Percentiles rank a stretch among this genome's conserved stretches.
Conservation (phyloP, 2,888 invertebrate species). For the Siphlonurus alternatus region DNA sequence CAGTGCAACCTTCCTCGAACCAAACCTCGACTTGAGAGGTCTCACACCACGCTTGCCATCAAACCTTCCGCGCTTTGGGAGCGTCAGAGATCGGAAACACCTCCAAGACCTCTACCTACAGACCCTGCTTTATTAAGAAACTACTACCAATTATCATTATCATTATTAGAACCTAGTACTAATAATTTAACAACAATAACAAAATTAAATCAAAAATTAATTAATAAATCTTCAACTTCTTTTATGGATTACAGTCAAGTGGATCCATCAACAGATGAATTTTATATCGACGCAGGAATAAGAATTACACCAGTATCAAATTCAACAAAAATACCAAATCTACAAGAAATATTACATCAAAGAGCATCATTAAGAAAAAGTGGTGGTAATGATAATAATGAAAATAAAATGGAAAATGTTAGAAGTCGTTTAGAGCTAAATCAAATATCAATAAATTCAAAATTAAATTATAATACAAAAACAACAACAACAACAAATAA, state of each 20-base stretch:
- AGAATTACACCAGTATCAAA: slow-evolving; percentile 13
- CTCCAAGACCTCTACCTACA: not conserved
- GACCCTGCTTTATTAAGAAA: not conserved
- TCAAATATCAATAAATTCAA: not conserved
- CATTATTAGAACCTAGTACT: not conserved
- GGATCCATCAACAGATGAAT: slow-evolving; percentile 18
- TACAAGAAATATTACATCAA: not conserved
- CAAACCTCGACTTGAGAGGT: not conserved
- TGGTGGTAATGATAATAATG: no score
- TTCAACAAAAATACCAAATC: not conserved
- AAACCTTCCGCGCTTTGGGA: no score
- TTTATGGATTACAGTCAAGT: slow-evolving; percentile 6
- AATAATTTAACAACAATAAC: not conserved
- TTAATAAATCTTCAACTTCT: not conserved
- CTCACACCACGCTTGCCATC: not conserved
- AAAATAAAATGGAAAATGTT: not conserved
- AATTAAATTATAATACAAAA: not conserved
- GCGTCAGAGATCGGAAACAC: no score
- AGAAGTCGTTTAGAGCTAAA: not conserved
- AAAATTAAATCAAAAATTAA: not conserved
- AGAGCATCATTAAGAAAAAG: no score
- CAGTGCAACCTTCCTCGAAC: not conserved
- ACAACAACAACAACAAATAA: not conserved
- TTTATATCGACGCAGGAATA: slow-evolving; percentile 18
- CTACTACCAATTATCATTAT: not conserved